Percentiles rank a stretch among this genome's conserved stretches.
These are phyloP conservation scores for Leptocoma aspasia DNA, from an alignment of 2,113 vertebrate genomes.

Conservation along the genomic window DNA sequence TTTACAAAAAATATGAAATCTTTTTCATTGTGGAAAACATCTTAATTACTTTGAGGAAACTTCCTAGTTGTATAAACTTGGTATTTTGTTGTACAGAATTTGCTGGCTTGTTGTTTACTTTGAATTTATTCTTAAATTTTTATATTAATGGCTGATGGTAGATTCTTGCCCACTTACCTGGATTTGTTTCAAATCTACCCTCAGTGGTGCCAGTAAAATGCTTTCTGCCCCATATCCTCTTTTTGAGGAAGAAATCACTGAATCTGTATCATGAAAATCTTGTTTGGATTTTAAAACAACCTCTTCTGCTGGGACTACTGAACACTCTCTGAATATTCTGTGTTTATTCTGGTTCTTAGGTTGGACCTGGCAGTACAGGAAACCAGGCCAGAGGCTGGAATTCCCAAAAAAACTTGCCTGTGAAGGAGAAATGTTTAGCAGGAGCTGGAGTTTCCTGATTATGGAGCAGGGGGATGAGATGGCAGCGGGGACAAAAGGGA, in stretches of 20 bases:
- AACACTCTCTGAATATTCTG: neutral
- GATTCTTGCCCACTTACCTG: neutral
- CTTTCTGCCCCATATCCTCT: neutral
- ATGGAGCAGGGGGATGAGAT: neutral
- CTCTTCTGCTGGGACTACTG: neutral
- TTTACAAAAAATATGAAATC: neutral
- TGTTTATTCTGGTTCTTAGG: neutral
- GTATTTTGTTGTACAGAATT: neutral
- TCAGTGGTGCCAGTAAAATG: neutral
- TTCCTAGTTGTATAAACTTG: neutral
- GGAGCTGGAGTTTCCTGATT: neutral
- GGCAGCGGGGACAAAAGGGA: neutral
- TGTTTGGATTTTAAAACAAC: neutral
- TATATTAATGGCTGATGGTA: neutral
- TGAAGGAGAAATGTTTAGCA: neutral
- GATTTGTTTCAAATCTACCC: neutral
- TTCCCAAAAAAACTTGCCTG: neutral
- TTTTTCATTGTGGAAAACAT: neutral
- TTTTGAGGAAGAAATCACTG: neutral
- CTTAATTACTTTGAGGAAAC: neutral
- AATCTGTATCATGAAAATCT: neutral
- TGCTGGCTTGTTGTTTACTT: neutral
- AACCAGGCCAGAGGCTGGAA: neutral
- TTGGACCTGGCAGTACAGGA: neutral
- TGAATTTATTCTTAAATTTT: neutral